Conservation (phyloP, 2,113 vertebrate species). For the Porphyrio hochstetteri region DNA sequence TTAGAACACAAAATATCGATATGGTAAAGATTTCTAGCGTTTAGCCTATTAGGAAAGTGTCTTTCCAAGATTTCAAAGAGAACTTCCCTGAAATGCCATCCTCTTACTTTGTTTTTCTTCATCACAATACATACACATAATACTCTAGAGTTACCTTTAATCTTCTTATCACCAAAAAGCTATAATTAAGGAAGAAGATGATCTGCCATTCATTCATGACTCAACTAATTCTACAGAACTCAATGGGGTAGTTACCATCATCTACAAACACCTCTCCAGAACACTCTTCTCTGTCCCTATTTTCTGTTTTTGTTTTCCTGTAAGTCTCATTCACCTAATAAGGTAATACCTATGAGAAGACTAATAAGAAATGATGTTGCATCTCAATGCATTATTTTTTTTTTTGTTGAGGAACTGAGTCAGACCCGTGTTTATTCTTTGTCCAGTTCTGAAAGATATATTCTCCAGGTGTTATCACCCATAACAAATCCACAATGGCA, state of each 20-base stretch:
- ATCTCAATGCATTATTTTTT: background rate
- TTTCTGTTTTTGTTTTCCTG: background rate
- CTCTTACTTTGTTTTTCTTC: background rate
- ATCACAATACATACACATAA: background rate
- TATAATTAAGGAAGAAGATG: background rate
- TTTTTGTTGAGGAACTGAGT: background rate
- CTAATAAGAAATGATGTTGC: background rate
- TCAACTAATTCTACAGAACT: background rate
- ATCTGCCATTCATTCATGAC: background rate
- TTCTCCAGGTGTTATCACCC: conserved; percentile 59
- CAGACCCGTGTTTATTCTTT: background rate
- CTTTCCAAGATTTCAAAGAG: background rate
- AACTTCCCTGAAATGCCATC: background rate
- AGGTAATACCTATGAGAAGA: background rate
- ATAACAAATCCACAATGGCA: conserved; percentile 30
- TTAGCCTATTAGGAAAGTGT: background rate
- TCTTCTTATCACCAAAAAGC: background rate
- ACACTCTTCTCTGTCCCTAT: background rate
- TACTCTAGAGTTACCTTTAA: background rate
- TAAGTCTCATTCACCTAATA: background rate
- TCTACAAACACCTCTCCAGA: background rate
- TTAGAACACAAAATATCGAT: background rate
- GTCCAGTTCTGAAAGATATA: conserved; percentile 21
- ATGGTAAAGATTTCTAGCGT: background rate
- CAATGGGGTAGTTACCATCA: background rate